These are phyloP conservation scores for Cynaeus angustus DNA, from an alignment of 2,888 invertebrate genomes.

Conservation along the genomic window DNA sequence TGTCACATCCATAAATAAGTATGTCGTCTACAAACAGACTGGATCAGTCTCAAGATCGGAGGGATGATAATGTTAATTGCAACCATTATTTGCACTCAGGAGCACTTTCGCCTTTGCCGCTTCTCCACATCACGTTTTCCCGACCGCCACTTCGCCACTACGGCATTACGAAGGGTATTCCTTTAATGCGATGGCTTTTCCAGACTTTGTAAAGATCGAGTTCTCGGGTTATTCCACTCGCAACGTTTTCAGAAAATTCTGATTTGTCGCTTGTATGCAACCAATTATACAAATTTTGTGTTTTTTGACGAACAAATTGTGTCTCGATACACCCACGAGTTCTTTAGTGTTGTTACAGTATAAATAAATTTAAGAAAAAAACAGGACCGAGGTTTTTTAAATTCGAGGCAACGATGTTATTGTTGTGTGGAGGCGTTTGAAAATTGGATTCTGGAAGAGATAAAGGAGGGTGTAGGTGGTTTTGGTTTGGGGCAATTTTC, in stretches of 20 bases:
- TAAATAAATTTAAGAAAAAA: no score
- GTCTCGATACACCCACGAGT: no score
- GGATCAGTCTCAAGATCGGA: conserved; percentile 22
- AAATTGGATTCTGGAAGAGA: conserved; percentile 18
- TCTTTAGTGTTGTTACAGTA: no score
- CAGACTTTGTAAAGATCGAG: conserved; percentile 5
- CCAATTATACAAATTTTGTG: background rate
- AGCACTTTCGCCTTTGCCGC: conserved; percentile 16
- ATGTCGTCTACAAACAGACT: conserved; percentile 20
- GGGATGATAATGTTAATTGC: conserved; percentile 34
- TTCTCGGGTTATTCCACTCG: background rate
- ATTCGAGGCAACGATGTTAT: background rate
- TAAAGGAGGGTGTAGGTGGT: conserved; percentile 14
- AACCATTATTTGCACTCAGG: conserved; percentile 32
- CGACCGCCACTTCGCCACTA: conserved; percentile 15
- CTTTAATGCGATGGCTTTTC: conserved; percentile 14
- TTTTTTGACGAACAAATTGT: no score
- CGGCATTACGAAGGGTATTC: conserved; percentile 4
- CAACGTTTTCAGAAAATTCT: background rate
- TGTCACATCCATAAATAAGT: conserved; percentile 22
- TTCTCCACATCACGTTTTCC: conserved; percentile 18
- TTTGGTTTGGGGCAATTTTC: conserved; percentile 11
- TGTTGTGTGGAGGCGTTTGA: conserved; percentile 8
- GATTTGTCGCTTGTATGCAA: background rate
- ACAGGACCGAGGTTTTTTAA: no score